Conservation (phyloP, 2,888 invertebrate species). For the Colostygia pectinataria region DNA sequence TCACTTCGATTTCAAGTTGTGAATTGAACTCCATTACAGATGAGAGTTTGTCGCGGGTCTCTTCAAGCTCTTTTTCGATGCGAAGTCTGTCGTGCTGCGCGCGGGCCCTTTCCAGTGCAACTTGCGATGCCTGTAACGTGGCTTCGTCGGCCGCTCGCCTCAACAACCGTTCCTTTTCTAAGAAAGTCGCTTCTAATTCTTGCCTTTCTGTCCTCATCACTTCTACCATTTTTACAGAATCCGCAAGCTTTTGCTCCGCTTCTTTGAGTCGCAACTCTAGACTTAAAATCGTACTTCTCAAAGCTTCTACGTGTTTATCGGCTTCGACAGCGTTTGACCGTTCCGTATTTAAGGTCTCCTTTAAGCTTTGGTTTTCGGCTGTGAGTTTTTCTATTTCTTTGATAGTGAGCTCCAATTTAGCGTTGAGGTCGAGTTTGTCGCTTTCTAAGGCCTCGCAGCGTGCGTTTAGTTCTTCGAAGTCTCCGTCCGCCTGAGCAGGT, state of each 20-base stretch:
- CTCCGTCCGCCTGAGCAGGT: constrained; percentile 72
- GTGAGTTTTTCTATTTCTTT: constrained; percentile 59
- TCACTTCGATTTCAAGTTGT: constrained; percentile 72
- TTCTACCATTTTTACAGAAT: constrained; percentile 53
- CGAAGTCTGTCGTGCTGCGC: constrained; percentile 87
- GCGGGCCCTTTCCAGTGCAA: constrained; percentile 88
- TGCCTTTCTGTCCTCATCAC: constrained; percentile 64
- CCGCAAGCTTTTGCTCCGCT: constrained; percentile 56
- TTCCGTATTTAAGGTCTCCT: constrained; percentile 49
- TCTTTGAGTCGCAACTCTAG: constrained; percentile 60
- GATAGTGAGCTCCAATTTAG: constrained; percentile 59
- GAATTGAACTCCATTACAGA: constrained; percentile 58
- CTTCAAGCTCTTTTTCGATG: constrained; percentile 85
- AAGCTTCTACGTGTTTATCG: constrained; percentile 51
- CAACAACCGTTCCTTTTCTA: constrained; percentile 81
- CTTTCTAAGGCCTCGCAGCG: constrained; percentile 58
- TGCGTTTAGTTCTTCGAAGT: constrained; percentile 68
- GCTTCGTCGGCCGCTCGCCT: constrained; percentile 87
- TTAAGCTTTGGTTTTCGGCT: constrained; percentile 56
- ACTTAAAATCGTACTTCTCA: constrained; percentile 47
- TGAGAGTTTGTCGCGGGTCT: constrained; percentile 75
- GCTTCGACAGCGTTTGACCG: constrained; percentile 49
- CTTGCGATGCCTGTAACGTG: constrained; percentile 88
- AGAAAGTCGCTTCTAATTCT: constrained; percentile 65
- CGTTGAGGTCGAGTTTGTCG: constrained; percentile 72